These are phyloP conservation scores for Myioborus melanocephalus DNA, from an alignment of 2,797 vertebrate genomes.

Conservation along the genomic window DNA sequence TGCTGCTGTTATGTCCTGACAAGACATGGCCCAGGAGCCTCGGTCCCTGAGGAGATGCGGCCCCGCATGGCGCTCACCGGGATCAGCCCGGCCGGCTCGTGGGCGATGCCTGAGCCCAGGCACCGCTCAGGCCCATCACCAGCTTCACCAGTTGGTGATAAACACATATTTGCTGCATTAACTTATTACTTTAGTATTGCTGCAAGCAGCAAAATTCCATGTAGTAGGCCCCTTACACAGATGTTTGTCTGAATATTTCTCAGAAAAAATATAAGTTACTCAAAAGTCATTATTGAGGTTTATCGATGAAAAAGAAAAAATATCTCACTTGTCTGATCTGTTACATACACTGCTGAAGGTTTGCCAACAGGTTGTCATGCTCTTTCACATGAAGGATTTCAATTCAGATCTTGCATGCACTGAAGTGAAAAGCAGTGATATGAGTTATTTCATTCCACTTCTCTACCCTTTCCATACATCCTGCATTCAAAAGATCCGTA, in stretches of 20 bases:
- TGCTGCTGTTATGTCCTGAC: neutral
- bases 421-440: neutral
- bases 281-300: neutral
- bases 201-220: neutral
- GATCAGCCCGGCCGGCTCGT: neutral
- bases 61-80: fast-evolving
- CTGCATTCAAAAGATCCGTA: neutral
- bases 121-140: neutral
- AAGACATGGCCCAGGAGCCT: neutral
- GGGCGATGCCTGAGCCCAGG: neutral
- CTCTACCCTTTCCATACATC: neutral
- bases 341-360: neutral
- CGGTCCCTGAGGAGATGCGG: neutral
- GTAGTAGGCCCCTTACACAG: neutral
- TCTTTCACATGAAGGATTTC: neutral
- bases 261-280: neutral
- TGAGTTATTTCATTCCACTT: neutral
- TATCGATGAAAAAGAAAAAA: neutral
- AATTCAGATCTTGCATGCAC: neutral
- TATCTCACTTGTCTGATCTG: neutral
- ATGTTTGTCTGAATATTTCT: neutral
- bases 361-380: neutral
- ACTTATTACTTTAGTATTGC: neutral
- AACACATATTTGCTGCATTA: neutral
- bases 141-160: neutral